A percentile compares a stretch with the other conserved stretches of the same genome.
phyloP scores from a whole-genome alignment of 2,888 invertebrate genomes.

The Eremobia ochroleuca region DNA sequence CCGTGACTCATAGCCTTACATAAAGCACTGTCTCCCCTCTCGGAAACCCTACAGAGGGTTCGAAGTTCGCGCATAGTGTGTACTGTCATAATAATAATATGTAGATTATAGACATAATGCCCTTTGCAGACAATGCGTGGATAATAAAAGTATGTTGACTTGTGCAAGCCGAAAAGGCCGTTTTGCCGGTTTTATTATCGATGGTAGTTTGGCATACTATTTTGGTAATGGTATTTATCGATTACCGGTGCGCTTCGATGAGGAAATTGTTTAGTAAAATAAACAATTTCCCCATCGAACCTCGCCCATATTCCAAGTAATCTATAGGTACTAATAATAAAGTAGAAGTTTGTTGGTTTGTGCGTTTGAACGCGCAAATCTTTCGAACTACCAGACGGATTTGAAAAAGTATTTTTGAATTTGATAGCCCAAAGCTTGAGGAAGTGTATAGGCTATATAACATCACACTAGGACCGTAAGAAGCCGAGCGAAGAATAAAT shows the following conservation, averaged over 20 bases:
- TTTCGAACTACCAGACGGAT: too few relatives aligned
- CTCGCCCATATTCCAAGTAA: too few relatives aligned
- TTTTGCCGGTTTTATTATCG: constrained; percentile 12
- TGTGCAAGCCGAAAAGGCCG: constrained; percentile 19
- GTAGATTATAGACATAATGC: constrained; percentile 35
- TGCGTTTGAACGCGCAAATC: too few relatives aligned
- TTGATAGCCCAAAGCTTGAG: too few relatives aligned
- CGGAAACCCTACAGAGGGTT: constrained; percentile 70
- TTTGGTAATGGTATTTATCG: constrained; percentile 1
- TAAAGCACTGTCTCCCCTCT: constrained; percentile 60
- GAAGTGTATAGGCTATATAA: too few relatives aligned
- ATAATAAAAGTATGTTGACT: constrained; percentile 16
- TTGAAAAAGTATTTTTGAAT: too few relatives aligned
- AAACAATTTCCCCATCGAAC: too few relatives aligned
- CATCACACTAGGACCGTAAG: too few relatives aligned
- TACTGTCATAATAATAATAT: constrained; percentile 35
- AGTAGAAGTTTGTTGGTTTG: too few relatives aligned
- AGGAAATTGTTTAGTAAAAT: neutral
- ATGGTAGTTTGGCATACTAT: constrained; percentile 32
- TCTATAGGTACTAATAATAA: too few relatives aligned
- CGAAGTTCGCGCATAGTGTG: constrained; percentile 60
- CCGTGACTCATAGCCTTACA: constrained; percentile 59
- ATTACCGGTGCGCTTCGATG: neutral
- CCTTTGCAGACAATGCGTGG: constrained; percentile 38
- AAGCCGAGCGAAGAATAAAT: too few relatives aligned